Conservation (phyloP, 2,797 vertebrate genomes). For the Phaenicophaeus curvirostris region DNA sequence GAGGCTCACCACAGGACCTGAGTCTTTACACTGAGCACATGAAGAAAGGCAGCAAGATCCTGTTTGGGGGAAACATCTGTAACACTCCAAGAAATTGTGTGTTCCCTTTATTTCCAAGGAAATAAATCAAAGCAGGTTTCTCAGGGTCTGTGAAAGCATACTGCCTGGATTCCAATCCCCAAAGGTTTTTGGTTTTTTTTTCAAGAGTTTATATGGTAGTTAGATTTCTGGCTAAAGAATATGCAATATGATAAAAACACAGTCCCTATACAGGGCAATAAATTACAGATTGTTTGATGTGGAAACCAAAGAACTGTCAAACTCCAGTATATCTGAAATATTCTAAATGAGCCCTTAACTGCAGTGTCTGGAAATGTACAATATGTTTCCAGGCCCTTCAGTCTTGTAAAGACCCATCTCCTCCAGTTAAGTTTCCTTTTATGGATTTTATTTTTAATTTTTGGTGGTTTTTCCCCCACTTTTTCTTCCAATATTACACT, state of each 20-base stretch:
- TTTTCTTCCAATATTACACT: not conserved
- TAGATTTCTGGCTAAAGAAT: slow-evolving; percentile 62
- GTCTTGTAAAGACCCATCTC: slow-evolving; percentile 16
- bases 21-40: not conserved
- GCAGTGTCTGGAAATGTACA: slow-evolving; percentile 41
- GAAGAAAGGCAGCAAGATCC: not conserved
- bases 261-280: slow-evolving; percentile 26
- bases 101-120: slow-evolving; percentile 42
- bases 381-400: slow-evolving; percentile 41
- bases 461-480: not conserved
- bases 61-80: slow-evolving; percentile 23
- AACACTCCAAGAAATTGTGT: slow-evolving; percentile 2
- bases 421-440: slow-evolving; percentile 23
- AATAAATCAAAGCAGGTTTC: slow-evolving; percentile 65
- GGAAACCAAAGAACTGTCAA: slow-evolving; percentile 67
- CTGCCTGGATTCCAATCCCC: slow-evolving; percentile 44
- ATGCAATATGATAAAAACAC: slow-evolving; percentile 62
- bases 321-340: slow-evolving; percentile 44
- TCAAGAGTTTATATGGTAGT: slow-evolving; percentile 49
- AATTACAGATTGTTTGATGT: slow-evolving; percentile 64
- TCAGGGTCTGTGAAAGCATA: slow-evolving; percentile 51
- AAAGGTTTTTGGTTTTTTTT: slow-evolving; percentile 1
- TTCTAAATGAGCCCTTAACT: slow-evolving; percentile 55
- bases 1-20: not conserved
- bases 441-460: slow-evolving; percentile 17